Evolutionary conservation across 92 coral and sea anemone species (phyloP).

Genomic region (Blastomussa wellsi): DNA sequence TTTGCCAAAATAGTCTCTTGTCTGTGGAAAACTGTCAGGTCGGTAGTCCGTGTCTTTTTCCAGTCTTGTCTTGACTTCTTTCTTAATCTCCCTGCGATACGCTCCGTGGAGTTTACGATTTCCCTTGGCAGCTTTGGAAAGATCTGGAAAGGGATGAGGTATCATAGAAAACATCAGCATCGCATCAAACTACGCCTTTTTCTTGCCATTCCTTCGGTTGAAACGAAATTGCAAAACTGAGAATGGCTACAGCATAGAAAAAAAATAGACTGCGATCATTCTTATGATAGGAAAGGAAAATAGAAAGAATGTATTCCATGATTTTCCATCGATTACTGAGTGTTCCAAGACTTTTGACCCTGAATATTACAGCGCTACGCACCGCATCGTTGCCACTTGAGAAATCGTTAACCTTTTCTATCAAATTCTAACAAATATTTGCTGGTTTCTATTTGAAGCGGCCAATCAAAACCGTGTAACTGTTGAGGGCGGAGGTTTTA

Average conservation of each 20-base stretch:
- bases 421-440: no score
- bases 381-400: no score
- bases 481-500: no score
- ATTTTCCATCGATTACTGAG: background rate
- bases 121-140: slow-evolving; percentile 71
- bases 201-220: no score
- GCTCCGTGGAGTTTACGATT: slow-evolving; percentile 70
- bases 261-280: no score
- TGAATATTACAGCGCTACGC: no score
- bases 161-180: background rate
- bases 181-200: background rate
- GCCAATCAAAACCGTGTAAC: no score
- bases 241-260: no score
- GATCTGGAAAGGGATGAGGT: slow-evolving; percentile 48
- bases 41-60: slow-evolving; percentile 83
- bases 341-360: background rate
- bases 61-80: slow-evolving; percentile 75
- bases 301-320: no score
- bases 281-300: background rate
- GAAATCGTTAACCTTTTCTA: no score
- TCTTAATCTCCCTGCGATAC: slow-evolving; percentile 80
- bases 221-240: background rate
- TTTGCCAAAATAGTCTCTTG: slow-evolving; percentile 84
- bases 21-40: slow-evolving; percentile 85
- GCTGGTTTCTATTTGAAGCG: no score